Conservation (phyloP, 2,113 vertebrate genomes). For the Pachyramphus minor region DNA sequence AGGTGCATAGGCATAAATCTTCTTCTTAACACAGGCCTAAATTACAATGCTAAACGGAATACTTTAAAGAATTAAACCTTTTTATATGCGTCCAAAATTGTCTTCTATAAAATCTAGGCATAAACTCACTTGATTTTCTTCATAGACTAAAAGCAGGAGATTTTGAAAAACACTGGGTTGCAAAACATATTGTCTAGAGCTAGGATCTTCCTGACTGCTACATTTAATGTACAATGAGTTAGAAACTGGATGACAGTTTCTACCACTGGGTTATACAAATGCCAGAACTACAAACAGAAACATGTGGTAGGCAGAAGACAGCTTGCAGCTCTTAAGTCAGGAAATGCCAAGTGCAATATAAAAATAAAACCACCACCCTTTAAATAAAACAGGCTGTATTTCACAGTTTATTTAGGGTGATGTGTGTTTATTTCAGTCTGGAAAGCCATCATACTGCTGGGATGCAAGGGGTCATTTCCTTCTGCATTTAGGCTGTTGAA, state of each 20-base stretch:
- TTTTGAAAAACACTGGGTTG: neutral
- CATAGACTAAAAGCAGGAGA: neutral
- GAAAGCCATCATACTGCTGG: neutral
- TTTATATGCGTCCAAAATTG: neutral
- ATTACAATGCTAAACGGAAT: neutral
- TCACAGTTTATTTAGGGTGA: slow-evolving; percentile 5
- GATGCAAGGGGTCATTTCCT: neutral
- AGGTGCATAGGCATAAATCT: neutral
- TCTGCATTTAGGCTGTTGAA: neutral
- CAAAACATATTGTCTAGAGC: neutral
- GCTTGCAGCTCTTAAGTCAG: neutral
- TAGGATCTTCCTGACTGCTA: neutral
- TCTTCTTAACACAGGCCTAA: neutral
- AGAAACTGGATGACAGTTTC: neutral
- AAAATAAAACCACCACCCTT: slow-evolving; percentile 13
- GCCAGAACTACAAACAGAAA: slow-evolving; percentile 33
- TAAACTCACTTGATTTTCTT: neutral
- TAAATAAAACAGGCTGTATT: slow-evolving; percentile 14
- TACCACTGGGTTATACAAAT: neutral
- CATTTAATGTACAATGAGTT: neutral
- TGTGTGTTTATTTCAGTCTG: neutral
- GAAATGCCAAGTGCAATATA: slow-evolving; percentile 27
- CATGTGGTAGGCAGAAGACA: slow-evolving; percentile 24
- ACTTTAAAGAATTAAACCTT: neutral
- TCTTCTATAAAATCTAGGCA: neutral